phyloP scores from a whole-genome alignment of 2,113 vertebrate species.

The Eupsittula cactorum region DNA sequence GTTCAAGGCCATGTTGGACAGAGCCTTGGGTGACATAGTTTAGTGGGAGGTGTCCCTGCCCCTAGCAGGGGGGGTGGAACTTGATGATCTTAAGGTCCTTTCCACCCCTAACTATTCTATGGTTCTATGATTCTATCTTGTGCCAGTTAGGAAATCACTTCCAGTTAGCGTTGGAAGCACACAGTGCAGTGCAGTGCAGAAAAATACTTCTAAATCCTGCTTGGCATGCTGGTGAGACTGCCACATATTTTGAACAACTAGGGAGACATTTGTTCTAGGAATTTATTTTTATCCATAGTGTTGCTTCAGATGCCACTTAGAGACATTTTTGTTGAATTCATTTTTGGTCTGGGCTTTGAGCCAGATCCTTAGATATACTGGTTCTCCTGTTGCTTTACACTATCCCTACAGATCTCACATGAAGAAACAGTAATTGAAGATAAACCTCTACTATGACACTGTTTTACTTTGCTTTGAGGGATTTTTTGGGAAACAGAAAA shows the following conservation, averaged over 20 bases:
- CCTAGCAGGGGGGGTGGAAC: neutral
- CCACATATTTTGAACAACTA: neutral
- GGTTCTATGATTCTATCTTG: neutral
- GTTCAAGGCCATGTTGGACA: too few species aligned
- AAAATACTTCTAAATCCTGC: neutral
- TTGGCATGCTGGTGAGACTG: neutral
- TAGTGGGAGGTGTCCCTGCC: too few species aligned
- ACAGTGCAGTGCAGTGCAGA: neutral
- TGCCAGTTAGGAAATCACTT: neutral
- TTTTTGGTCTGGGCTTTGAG: neutral
- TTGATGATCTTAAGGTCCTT: neutral
- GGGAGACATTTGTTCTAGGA: neutral
- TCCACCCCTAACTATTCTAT: neutral
- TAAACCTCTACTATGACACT: neutral
- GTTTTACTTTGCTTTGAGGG: neutral
- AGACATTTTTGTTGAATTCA: neutral
- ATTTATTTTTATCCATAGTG: neutral
- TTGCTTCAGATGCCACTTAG: neutral
- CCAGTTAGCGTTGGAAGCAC: neutral
- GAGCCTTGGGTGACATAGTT: too few species aligned
- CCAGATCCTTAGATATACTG: neutral
- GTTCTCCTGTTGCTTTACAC: neutral
- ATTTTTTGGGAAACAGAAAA: neutral
- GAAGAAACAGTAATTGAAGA: constrained; percentile 22
- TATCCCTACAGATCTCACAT: neutral